Base-by-base conservation (phyloP, 2,797 vertebrate species). In the Micropoecilia bifurca region DNA sequence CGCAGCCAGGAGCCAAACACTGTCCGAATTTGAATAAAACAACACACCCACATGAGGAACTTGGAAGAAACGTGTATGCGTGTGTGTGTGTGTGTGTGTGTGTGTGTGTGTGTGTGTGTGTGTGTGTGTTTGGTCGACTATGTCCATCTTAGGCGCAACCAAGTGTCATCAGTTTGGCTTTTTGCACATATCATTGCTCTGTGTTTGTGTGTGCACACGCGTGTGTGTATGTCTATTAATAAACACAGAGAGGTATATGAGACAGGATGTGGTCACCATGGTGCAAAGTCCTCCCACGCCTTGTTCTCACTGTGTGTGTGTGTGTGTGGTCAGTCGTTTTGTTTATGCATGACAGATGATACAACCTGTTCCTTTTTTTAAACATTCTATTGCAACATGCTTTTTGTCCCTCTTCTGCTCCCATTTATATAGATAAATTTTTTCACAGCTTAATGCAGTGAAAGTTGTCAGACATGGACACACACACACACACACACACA, bases 231-330 rank as follows among this genome's bases (percentile, higher is more conserved):
- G 78, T 89, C 87, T 93, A 92, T 91, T 92, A 92, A 92, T 94
- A 93, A 88, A 89, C 66, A 30, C 83, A 88, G 66, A 82, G 87
- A 92, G 84, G 91, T 91, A 89, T 89, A 91, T 88, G 88, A 92
- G 87, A 91, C 91, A 93, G 93, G 93, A 93, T 93, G 93, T 93
- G 93, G 93, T 94, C 91, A 88, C 87, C 91, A 91, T 93, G 92
- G 91, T 91, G 89, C 91, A 86, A 92, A 88, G 88, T 93, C 91
- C 93, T 85, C 93, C 92, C 88, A 92, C 89, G 88, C 87, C 87
- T 86, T 71, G 85, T 90, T 93, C 83, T 91, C 61, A 77, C 66
- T 85, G 2, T 82, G 76, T 81, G 73, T 77, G 80, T 82, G 78
- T 82, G 75, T 81, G 43, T 79, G 80, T 80, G 89, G 88, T 88